These are phyloP conservation scores for Rhagonycha fulva DNA, from an alignment of 2,888 invertebrate species.

Conservation along the genomic window DNA sequence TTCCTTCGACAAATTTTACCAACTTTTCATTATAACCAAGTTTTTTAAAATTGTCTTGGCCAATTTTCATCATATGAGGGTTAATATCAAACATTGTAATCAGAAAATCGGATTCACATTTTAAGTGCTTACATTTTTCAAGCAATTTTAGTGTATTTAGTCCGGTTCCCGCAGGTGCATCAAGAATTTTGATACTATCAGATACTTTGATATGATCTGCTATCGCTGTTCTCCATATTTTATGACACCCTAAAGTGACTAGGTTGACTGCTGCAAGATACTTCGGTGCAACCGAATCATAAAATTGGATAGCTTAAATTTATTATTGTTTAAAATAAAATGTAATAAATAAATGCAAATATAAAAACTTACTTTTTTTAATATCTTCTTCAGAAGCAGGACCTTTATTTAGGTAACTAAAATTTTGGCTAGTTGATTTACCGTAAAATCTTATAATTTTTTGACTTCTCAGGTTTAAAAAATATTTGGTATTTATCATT, in stretches of 20 bases:
- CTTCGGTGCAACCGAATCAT: not conserved
- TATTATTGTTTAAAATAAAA: not conserved
- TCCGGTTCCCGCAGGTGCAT: not conserved
- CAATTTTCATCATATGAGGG: not conserved
- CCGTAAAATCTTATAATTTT: too few species aligned
- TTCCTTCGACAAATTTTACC: not conserved
- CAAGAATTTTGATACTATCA: not conserved
- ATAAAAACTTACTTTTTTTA: not conserved
- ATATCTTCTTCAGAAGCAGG: not conserved
- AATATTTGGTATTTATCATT: too few species aligned
- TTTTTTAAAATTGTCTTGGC: not conserved
- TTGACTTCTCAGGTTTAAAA: too few species aligned
- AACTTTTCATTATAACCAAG: not conserved
- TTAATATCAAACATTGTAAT: not conserved
- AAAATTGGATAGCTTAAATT: not conserved
- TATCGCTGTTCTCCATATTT: not conserved
- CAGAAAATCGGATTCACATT: fast-evolving
- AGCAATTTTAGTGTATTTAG: not conserved
- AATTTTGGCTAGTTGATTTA: too few species aligned
- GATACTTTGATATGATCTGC: not conserved
- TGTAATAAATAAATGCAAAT: not conserved
- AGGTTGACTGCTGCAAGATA: too few species aligned
- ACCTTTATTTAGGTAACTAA: too few species aligned
- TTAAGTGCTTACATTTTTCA: not conserved
- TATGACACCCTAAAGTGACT: too few species aligned